Evolutionary conservation across 2,797 vertebrate genomes (phyloP).

Genomic region (Sebastes hubbsi): DNA sequence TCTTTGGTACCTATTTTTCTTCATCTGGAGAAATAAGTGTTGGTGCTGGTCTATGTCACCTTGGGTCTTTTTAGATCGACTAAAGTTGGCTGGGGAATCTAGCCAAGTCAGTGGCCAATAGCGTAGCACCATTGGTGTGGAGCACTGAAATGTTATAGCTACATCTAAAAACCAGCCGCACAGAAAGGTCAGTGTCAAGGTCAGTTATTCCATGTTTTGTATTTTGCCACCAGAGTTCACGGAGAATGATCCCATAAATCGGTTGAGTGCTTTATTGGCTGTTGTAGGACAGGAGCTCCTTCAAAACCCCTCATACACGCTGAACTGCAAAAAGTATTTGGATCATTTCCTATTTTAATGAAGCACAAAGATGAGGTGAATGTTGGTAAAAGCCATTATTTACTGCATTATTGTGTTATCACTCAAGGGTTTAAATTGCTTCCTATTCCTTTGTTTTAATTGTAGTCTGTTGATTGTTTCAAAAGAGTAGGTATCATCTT

Average conservation of each 20-base stretch:
- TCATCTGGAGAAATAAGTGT: background rate
- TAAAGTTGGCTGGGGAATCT: constrained; percentile 10
- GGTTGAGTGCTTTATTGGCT: constrained; percentile 62
- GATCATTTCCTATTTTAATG: constrained; percentile 33
- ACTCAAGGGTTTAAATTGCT: constrained; percentile 1
- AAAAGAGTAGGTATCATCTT: background rate
- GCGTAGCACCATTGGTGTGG: background rate
- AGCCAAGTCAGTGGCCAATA: background rate
- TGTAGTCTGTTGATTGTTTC: constrained; percentile 12
- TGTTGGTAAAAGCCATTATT: constrained; percentile 4
- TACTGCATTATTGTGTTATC: background rate
- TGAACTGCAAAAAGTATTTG: constrained; percentile 25
- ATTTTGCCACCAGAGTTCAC: constrained; percentile 43
- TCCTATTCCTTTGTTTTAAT: constrained; percentile 3
- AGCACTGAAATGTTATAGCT: constrained; percentile 8
- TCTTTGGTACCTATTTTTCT: background rate
- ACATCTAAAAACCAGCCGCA: constrained; percentile 27
- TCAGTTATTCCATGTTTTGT: constrained; percentile 43
- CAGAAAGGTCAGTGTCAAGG: constrained; percentile 43
- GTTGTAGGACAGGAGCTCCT: constrained; percentile 36
- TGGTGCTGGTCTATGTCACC: background rate
- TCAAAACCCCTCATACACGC: constrained; percentile 13
- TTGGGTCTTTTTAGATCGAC: constrained; percentile 5
- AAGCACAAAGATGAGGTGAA: background rate
- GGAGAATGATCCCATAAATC: constrained; percentile 51